Base-by-base conservation (phyloP, 1,140 invertebrate species). In the Drosophila sturtevanti region DNA sequence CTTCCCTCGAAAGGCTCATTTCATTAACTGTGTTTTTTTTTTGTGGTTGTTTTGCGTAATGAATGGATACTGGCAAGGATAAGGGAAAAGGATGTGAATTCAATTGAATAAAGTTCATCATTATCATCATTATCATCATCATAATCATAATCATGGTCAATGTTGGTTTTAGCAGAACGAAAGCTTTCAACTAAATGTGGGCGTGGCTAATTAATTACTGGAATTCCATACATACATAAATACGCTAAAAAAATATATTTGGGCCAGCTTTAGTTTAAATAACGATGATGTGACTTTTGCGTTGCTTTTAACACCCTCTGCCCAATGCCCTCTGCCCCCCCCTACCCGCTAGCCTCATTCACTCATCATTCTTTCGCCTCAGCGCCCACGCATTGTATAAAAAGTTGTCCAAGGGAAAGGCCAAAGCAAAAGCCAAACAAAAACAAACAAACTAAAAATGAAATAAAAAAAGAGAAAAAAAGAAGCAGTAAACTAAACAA, bases 401-500 rank as follows among this genome's bases (percentile, higher is more conserved):
- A 48, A 48, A 48, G 41, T 48, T 48, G 41, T 48, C 18, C 27
- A 31, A 31, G 27, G 18, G 54, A n/a, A 68, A 78, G 63, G 60
- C 63, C 59, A 66, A 38, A 65, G 54, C 63, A 55, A 60, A 55
- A 76, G 73, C 55, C 35, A 72, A 63, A 72, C 70, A 48, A 22
- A 64, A 34, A 18, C 7, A 24, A 31, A 31, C 5, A 31, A 31
- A 31, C 27, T n/a, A 35, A 14, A 4, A 14, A 56, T 9, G 14
- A 34, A 21, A 35, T 10, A 27, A 4, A 27, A 27, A n/a, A 34
- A 67, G 31, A 67, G 14, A 65, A 52, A 51, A 60, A 27, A 38
- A 12, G 4, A 37, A 74, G 41, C 56, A n/a, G 41, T 48, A 21
- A 86, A 71, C 81, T 77, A 86, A 81, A 75, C 78, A 85, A 85